Evolutionary conservation across 2,113 vertebrate genomes (phyloP), one percentile per base, ranked within the genome.

Genomic region (Brachyistius frenatus): DNA sequence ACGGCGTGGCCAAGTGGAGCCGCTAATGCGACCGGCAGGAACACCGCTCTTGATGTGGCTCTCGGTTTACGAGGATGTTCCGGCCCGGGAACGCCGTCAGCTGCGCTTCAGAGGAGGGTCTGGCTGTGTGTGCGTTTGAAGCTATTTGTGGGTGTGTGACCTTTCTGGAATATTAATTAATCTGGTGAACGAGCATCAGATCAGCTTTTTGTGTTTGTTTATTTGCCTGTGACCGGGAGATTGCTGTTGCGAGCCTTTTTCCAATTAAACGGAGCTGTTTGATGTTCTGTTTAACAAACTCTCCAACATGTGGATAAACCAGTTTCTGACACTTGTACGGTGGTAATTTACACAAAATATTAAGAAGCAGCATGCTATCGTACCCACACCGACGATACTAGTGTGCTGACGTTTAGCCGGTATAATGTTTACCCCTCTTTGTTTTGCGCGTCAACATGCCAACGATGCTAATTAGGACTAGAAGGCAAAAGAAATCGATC

Each of bases 11-110:
- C 23, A 14, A 80, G 84, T 10, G 6, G 62, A 84, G 78, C 78
- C 55, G 0, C 83, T 83, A 76, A 88, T 82, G 77, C 64, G n/a
- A 80, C 55, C 56, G 84, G 80, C 78, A 68, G 80, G 55, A 57
- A 71, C 64, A 53, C 55, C 52, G 71, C 50, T 78, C 76, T 87
- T 89, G 77, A 89, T 91, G 85, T 80, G 81, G 85, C 58, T 56
- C 36, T 72, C 2, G 37, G 52, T 78, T 89, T 79, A 82, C 65
- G 75, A 84, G 82, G 86, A 88, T 69, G 81, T 83, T 88, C 70
- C 39, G 53, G 65, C 67, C 55, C 61, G 71, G 68, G 66, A 82
- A 55, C 31, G 33, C 61, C 37, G 15, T 82, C 58, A 76, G 83
- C 66, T 64, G 72, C 7, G 33, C 10, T 16, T 50, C 6, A 10